Evolutionary conservation across 1,140 invertebrate genomes (phyloP), one percentile per base, ranked within the genome.

Genomic region (Drosophila melanogaster): DNA sequence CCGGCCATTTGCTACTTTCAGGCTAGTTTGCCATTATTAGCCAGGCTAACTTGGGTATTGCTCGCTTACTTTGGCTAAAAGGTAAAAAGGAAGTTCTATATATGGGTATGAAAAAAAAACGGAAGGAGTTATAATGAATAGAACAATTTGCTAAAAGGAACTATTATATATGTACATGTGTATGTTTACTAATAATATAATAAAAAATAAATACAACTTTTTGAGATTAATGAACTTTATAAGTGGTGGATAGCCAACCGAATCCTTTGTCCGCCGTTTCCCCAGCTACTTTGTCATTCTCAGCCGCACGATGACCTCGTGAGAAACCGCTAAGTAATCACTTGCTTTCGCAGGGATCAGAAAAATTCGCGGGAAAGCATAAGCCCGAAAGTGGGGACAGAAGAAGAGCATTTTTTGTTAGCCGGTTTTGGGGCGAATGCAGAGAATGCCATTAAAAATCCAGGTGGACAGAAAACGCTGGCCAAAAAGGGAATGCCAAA

Each of bases 401-500:
- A 22, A n/a, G 5, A 22, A n/a, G 5, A 6, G 43, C n/a, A 3
- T 44, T 40, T 47, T 64, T 59, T 53, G 43, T 50, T 33, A n/a
- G 14, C 15, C 17, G 55, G 55, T 53, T 50, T 47, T 55, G 60
- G 26, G 10, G 24, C 43, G 24, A 65, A 77, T 72, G 59, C 75
- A 65, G 60, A 61, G 69, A 49, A 47, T 60, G 60, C 43, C 71
- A 83, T 86, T 83, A 87, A 86, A 87, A 76, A 79, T 77, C 67
- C 59, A 73, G 75, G 62, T 51, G 65, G 17, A 49, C 24, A 62
- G 50, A 46, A 64, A 79, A n/a, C 54, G 24, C 65, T 40, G 33
- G 40, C 57, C 30, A 30, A 70, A 84, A 89, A 87, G 76, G 59
- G 84, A 89, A 87, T 87, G 79, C 84, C 69, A 87, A 87, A 87